Evolutionary conservation across 1,140 invertebrate genomes (phyloP).

Genomic region (Dreissena rostriformis): DNA sequence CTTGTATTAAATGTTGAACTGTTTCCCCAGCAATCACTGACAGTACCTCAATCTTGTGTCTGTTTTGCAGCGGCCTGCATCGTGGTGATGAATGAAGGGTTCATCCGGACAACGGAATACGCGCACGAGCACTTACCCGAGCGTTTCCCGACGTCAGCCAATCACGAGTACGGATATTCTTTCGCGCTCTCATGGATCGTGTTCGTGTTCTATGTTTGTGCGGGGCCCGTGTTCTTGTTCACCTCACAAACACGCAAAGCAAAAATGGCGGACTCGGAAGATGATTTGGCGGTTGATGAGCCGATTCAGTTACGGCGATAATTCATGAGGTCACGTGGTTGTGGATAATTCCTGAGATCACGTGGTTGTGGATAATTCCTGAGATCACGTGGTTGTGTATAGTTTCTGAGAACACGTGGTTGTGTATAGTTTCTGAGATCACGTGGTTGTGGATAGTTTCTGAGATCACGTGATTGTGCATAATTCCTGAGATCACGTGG

Average conservation of each 20-base stretch:
- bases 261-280: slow-evolving; percentile 86
- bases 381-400: no score
- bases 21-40: no score
- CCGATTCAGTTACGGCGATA: slow-evolving; percentile 82
- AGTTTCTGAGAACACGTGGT: no score
- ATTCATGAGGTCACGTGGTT: neutral
- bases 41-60: slow-evolving; percentile 66
- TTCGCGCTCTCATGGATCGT: slow-evolving; percentile 91
- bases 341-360: no score
- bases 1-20: no score
- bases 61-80: slow-evolving; percentile 85
- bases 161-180: slow-evolving; percentile 85
- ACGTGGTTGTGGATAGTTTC: slow-evolving; percentile 2
- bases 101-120: slow-evolving; percentile 88
- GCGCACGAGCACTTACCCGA: slow-evolving; percentile 85
- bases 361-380: no score
- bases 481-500: no score
- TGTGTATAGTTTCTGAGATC: no score
- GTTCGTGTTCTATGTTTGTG: slow-evolving; percentile 87
- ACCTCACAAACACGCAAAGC: slow-evolving; percentile 89
- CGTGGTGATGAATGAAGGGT: slow-evolving; percentile 91
- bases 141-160: slow-evolving; percentile 86
- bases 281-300: slow-evolving; percentile 91
- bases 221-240: slow-evolving; percentile 88
- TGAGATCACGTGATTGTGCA: no score